Evolutionary conservation across 1,140 invertebrate genomes (phyloP), one percentile per base, ranked within the genome.

Genomic region (Drosophila malerkotliana): DNA sequence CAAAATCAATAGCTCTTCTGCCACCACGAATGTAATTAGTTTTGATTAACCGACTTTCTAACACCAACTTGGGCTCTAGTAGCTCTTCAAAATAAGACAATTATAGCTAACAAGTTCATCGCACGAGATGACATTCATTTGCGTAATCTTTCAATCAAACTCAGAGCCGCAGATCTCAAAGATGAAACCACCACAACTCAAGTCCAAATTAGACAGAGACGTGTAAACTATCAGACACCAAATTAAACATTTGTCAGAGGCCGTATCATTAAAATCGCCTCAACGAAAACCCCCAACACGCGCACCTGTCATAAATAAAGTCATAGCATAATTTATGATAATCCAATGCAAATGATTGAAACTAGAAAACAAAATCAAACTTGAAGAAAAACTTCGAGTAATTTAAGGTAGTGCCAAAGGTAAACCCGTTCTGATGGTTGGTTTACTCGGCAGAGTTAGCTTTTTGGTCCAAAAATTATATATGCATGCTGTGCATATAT

Each of bases 291-390:
- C 37, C 51, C 41, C 21, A 60, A 62, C 45, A 57, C 68, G 62
- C 62, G 57, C 74, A 85, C 73, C 81, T 85, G 81, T 87, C 77
- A 81, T 74, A 64, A 78, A 44, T 49, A 72, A 78, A 87, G 78
- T 81, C 81, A 72, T 60, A 81, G 63, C 73, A 87, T 87, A 81
- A 87, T 85, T 81, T 81, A 85, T 87, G 60, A 59, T 81, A 87
- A 81, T 87, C 60, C 66, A 63, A 85, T 85, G 74, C 82, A 57
- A 59, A 77, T 61, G 49, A 63, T 79, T 74, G 37, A 21, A 44
- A 18, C n/a, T 44, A 44, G 8, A 48, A 39, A 55, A 47, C 47
- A 71, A 47, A 51, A 18, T n/a, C 59, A 61, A 59, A 18, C 8
- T 69, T 8, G 15, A 55, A 14, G 63, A 55, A 63, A 63, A 81